phyloP scores from a whole-genome alignment of 2,113 vertebrate genomes.

The Zosterops hypoxanthus region DNA sequence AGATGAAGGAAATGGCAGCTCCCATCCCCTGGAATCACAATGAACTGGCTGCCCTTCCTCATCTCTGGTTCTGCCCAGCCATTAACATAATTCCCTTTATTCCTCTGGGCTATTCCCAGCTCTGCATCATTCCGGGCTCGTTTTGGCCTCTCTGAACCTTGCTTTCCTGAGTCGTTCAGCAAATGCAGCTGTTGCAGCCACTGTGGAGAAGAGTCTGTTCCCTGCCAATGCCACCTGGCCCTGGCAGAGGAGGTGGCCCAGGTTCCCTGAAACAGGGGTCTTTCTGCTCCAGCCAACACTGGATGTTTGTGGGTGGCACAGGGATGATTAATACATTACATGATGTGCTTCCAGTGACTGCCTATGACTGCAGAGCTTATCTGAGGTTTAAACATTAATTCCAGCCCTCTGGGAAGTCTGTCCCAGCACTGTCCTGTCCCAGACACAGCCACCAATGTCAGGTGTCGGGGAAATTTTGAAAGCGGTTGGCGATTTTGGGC shows the following conservation, averaged over 20 bases:
- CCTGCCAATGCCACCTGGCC: neutral
- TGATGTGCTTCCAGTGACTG: neutral
- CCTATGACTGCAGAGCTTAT: slow-evolving; percentile 12
- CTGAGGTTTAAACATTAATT: slow-evolving; percentile 78
- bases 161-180: neutral
- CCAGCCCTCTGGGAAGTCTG: neutral
- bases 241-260: neutral
- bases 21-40: neutral
- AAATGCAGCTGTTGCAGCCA: neutral
- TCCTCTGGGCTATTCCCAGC: neutral
- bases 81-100: neutral
- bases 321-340: slow-evolving; percentile 37
- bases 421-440: neutral
- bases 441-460: slow-evolving; percentile 60
- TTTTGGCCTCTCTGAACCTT: neutral
- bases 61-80: neutral
- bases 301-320: neutral
- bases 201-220: neutral
- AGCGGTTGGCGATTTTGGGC: slow-evolving; percentile 82
- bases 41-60: neutral
- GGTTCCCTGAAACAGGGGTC: neutral
- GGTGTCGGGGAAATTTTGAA: slow-evolving; percentile 76
- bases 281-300: neutral
- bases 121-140: fast-evolving
- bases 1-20: neutral